Conservation (phyloP, 2,888 invertebrate species). For the Petrolisthes manimaculis region DNA sequence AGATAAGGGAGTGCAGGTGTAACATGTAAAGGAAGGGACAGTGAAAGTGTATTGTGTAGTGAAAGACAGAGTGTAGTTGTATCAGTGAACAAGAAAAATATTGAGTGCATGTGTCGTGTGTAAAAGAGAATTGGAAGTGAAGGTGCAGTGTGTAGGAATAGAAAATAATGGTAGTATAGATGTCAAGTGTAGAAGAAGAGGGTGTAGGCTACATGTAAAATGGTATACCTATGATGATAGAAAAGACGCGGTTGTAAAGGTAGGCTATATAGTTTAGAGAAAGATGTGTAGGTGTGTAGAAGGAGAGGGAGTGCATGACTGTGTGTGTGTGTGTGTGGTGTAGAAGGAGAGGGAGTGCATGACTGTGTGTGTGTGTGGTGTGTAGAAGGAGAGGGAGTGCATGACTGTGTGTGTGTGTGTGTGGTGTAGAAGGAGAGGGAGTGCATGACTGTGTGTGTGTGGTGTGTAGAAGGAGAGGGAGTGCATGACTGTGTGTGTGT, state of each 20-base stretch:
- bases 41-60: not conserved
- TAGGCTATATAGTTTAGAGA: not conserved
- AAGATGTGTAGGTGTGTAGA: too few species aligned
- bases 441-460: not conserved
- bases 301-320: not conserved
- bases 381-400: conserved; percentile 8
- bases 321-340: too few species aligned
- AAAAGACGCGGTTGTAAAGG: not conserved
- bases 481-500: conserved; percentile 16
- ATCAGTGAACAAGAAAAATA: not conserved
- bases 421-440: not conserved
- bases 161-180: too few species aligned
- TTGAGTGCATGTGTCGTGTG: too few species aligned
- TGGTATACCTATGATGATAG: not conserved
- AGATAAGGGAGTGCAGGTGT: not conserved
- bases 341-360: not conserved
- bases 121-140: too few species aligned
- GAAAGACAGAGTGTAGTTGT: not conserved
- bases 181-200: too few species aligned
- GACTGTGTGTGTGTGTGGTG: conserved; percentile 18
- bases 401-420: not conserved
- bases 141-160: not conserved
- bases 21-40: not conserved
- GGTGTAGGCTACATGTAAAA: not conserved
- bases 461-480: not conserved